phyloP scores from a whole-genome alignment of 2,888 invertebrate genomes.

The Stenodera caucasica region DNA sequence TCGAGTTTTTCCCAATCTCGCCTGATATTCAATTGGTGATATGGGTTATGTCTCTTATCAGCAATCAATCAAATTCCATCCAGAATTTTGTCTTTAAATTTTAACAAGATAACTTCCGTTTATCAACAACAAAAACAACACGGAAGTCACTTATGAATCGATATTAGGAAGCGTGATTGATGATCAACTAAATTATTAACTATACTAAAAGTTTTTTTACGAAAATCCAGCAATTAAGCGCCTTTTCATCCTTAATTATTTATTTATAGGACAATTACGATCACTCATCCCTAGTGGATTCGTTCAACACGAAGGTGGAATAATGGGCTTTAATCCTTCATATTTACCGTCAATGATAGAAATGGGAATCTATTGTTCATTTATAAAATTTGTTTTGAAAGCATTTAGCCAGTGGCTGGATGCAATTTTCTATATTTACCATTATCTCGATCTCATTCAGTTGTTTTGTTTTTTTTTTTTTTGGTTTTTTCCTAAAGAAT shows the following conservation, averaged over 20 bases:
- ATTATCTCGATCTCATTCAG: no score
- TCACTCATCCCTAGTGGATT: no score
- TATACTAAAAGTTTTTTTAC: no score
- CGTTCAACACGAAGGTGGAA: neutral
- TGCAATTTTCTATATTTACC: neutral
- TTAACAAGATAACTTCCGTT: neutral
- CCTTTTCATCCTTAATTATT: no score
- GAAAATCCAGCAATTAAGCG: no score
- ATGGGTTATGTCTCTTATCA: no score
- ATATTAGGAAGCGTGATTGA: neutral
- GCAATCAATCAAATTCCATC: no score
- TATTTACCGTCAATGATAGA: no score
- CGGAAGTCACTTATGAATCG: neutral
- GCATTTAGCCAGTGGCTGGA: neutral
- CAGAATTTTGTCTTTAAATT: neutral
- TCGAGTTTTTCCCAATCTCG: neutral
- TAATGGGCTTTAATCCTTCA: neutral
- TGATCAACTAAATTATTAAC: neutral
- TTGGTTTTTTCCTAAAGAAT: neutral
- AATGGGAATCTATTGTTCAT: neutral
- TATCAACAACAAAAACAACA: neutral
- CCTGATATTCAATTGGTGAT: neutral
- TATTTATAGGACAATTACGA: no score
- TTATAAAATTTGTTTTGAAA: neutral
- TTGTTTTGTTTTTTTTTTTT: neutral